Evolutionary conservation across 1,140 invertebrate genomes (phyloP).

Genomic region (Protaetia brevitarsis): DNA sequence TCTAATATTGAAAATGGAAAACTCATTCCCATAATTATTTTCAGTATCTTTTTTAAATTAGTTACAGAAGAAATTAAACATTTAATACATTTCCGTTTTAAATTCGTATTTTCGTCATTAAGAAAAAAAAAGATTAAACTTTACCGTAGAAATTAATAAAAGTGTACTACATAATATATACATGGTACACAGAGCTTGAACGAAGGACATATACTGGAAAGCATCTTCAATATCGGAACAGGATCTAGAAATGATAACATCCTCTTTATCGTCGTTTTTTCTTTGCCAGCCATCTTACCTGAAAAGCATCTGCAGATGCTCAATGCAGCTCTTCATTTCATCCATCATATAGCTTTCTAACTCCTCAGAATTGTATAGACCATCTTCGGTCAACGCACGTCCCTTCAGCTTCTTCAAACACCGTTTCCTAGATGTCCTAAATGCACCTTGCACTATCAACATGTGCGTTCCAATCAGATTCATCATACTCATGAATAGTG

Average conservation of each 20-base stretch:
- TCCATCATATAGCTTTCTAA: conserved; percentile 23
- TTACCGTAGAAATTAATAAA: conserved; percentile 29
- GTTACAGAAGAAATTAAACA: too few species aligned
- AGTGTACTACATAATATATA: conserved; percentile 30
- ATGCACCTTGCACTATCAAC: conserved; percentile 28
- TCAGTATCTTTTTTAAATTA: too few species aligned
- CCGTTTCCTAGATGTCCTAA: conserved; percentile 24
- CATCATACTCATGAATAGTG: conserved; percentile 31
- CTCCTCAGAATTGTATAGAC: conserved; percentile 17
- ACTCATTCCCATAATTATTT: too few species aligned
- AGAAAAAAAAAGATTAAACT: not conserved
- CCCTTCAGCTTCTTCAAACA: not conserved
- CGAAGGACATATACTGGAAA: conserved; percentile 25
- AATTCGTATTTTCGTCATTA: too few species aligned
- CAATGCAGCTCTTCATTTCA: conserved; percentile 31
- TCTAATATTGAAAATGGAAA: too few species aligned
- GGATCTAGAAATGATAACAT: conserved; percentile 19
- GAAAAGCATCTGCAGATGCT: conserved; percentile 30
- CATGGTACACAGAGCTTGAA: conserved; percentile 28
- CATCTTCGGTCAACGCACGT: not conserved
- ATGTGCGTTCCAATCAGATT: conserved; percentile 29
- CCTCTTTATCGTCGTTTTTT: not conserved
- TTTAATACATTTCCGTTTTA: too few species aligned
- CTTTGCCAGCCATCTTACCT: not conserved
- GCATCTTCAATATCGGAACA: conserved; percentile 27